Percentiles rank a stretch among this genome's conserved stretches.
phyloP scores from a whole-genome alignment of 1,140 invertebrate genomes.

The Pogonognathellus flavescens region DNA sequence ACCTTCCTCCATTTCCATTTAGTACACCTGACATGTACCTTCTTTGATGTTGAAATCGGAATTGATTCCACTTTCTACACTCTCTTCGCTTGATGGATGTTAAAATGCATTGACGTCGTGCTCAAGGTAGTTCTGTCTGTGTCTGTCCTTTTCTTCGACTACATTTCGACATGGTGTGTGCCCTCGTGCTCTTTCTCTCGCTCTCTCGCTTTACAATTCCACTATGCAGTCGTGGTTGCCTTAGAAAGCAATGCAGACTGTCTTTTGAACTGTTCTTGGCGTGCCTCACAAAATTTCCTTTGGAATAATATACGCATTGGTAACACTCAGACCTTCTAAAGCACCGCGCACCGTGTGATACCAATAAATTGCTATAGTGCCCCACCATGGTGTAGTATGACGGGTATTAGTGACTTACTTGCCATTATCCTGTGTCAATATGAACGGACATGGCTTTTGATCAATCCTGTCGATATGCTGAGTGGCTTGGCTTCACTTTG shows the following conservation, averaged over 20 bases:
- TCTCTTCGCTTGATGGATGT: slow-evolving; percentile 58
- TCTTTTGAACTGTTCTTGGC: slow-evolving; percentile 33
- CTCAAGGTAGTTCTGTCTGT: slow-evolving; percentile 22
- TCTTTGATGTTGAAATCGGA: slow-evolving; percentile 62
- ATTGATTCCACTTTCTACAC: slow-evolving; percentile 62
- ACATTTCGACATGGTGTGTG: slow-evolving; percentile 27
- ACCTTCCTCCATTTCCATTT: slow-evolving; percentile 66
- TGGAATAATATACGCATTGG: background rate
- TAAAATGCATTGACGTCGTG: slow-evolving; percentile 52
- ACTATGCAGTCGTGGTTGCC: background rate
- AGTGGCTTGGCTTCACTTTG: slow-evolving; percentile 10
- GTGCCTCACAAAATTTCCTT: slow-evolving; percentile 7
- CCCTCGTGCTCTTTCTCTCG: background rate
- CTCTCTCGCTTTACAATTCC: slow-evolving; percentile 27
- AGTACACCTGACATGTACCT: slow-evolving; percentile 66
- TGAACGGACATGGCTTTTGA: slow-evolving; percentile 59
- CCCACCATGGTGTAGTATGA: background rate
- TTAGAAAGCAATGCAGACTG: background rate
- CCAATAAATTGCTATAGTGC: background rate
- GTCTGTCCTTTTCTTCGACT: background rate
- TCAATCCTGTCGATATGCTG: slow-evolving; percentile 24
- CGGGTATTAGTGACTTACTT: background rate
- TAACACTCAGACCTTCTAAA: background rate
- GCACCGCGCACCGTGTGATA: background rate
- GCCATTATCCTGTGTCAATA: slow-evolving; percentile 52